Base-by-base conservation (phyloP, 2,113 vertebrate genomes). In the Cyrtonyx montezumae region DNA sequence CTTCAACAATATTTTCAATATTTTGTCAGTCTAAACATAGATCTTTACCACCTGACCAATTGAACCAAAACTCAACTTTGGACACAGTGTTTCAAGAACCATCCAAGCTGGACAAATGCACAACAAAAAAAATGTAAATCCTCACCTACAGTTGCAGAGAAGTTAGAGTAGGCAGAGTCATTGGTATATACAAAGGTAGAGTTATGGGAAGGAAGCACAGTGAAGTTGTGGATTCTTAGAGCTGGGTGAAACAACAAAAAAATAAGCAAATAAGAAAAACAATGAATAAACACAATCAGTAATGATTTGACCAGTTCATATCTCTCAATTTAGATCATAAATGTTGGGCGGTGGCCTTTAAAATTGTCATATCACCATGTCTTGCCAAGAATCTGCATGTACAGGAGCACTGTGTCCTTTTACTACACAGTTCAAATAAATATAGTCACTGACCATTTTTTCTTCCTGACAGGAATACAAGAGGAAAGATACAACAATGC, bases 81-180 rank as follows among this genome's bases (percentile, higher is more conserved):
- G 88, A 19, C 17, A 51, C 84, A 43, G 3, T 0, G 45, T 17
- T 37, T 88, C 55, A 83, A 85, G 74, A 90, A n/a, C 46, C 79
- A 67, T 79, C 75, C 91, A 79, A 15, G 30, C 85, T 23, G 22
- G 78, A 77, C 51, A 92, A 92, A 96, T 46, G 73, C 46, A 94
- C 91, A 93, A 89, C 17, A 67, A 82, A 78, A 13, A 37, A 85
- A 19, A 21, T 74, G 12, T 37, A 62, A 89, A 95, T 98, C 96
- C 99, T 99, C 99, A 99, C 99, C 99, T 99, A 99, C 98, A 84
- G 98, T 98, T 91, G 99, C 98, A 97, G 99, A 99, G 98, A 98
- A 98, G 98, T 99, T 99, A 98, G 99, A 98, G 98, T 99, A 99
- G 98, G 98, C 98, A 98, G 99, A 99, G 97, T 99, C 99, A 99